These are phyloP conservation scores for Saimiri boliviensis DNA, from an alignment of 2,113 vertebrate genomes.

Conservation along the genomic window DNA sequence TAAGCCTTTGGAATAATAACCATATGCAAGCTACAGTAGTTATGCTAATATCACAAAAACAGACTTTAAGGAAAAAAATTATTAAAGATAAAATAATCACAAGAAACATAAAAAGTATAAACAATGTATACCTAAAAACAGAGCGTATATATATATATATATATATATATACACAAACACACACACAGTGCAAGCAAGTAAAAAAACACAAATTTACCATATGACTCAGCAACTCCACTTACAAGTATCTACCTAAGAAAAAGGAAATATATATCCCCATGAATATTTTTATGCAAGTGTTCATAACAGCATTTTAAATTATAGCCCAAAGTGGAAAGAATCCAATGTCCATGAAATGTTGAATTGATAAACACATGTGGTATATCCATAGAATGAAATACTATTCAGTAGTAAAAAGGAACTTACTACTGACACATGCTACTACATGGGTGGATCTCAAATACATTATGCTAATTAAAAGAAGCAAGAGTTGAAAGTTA, in stretches of 20 bases:
- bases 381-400: neutral
- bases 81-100: neutral
- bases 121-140: neutral
- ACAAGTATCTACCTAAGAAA: neutral
- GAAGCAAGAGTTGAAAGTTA: neutral
- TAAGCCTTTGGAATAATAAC: neutral
- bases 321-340: neutral
- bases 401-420: neutral
- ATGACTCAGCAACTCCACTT: neutral
- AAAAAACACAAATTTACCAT: neutral
- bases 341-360: neutral
- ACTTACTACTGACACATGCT: neutral
- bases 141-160: neutral
- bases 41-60: neutral
- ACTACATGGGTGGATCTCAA: neutral
- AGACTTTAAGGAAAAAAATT: neutral
- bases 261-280: neutral
- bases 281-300: neutral
- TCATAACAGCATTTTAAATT: neutral
- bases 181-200: neutral
- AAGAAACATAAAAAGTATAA: neutral
- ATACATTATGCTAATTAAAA: neutral
- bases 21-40: neutral
- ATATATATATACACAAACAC: neutral
- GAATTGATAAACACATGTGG: neutral